Base-by-base conservation (phyloP, 2,888 invertebrate species). In the Pharmacophagus antenor region DNA sequence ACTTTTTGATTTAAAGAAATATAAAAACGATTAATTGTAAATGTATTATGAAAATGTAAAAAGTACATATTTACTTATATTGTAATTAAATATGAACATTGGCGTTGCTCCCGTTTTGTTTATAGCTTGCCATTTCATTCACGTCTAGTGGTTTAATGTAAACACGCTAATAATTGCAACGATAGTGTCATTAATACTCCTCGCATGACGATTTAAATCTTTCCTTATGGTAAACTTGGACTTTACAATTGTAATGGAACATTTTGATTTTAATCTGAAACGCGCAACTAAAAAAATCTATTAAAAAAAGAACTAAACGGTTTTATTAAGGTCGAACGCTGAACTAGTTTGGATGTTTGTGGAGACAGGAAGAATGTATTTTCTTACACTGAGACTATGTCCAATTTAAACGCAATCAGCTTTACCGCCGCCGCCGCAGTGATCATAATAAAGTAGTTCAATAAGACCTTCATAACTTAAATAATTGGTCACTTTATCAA, bases 301-400 rank as follows among this genome's bases (percentile, higher is more conserved):
- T n/a, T 37, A 37, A 37, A 37, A 15, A 37, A 37, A n/a, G 2
- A 7, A 37, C n/a, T n/a, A n/a, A n/a, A n/a, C n/a, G 15, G 10
- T 37, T 37, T 37, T 3, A n/a, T 37, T 37, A 82, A 80, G 76
- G 79, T 82, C 81, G 79, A 66, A 66, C 72, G 69, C 70, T 60
- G 72, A 76, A 76, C 68, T 63, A 70, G 70, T 72, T 74, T 77
- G 74, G 76, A 70, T 74, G 72, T 70, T 70, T 68, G 70, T 70
- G 72, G 72, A 69, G 76, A 70, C 84, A 82, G 85, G 85, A 84
- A 79, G 70, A 68, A 66, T 73, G 74, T 70, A 76, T 82, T 79
- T 79, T 79, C 77, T 81, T 75, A 70, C 65, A 73, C 69, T 65
- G 58, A 68, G 66, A 68, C 65, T 63, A 62, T 65, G 65, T 63